A percentile compares a stretch with the other conserved stretches of the same genome.
Conservation (phyloP, 2,113 vertebrate species). For the Tragelaphus imberbis region DNA sequence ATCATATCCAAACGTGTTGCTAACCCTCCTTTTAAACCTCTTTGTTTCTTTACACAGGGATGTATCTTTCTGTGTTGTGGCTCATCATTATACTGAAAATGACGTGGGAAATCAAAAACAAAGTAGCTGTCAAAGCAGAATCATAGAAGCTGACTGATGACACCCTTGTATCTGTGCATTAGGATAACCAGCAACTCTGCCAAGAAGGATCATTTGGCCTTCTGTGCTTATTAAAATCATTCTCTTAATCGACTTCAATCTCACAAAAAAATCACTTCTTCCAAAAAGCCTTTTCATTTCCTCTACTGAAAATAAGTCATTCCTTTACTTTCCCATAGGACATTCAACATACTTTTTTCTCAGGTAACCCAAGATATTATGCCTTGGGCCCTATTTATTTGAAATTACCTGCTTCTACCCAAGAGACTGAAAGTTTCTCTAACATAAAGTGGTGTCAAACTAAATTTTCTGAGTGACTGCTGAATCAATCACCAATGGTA, state of each 20-base stretch:
- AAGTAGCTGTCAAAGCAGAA: neutral
- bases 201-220: neutral
- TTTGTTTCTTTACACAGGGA: neutral
- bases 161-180: neutral
- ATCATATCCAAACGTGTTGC: neutral
- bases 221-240: neutral
- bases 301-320: slow-evolving; percentile 29
- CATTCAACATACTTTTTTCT: neutral
- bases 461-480: neutral
- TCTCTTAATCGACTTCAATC: neutral
- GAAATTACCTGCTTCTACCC: neutral
- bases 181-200: neutral
- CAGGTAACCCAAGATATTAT: neutral
- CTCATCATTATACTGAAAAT: neutral
- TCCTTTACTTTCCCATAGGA: neutral
- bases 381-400: neutral
- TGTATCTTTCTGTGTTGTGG: neutral
- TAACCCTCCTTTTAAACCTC: neutral
- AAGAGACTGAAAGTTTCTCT: neutral
- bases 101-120: neutral
- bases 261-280: slow-evolving; percentile 37
- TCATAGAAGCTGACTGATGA: neutral
- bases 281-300: neutral
- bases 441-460: neutral
- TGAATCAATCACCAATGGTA: neutral